Conservation (phyloP, 2,888 invertebrate species). For the Alviniconcha strummeri region DNA sequence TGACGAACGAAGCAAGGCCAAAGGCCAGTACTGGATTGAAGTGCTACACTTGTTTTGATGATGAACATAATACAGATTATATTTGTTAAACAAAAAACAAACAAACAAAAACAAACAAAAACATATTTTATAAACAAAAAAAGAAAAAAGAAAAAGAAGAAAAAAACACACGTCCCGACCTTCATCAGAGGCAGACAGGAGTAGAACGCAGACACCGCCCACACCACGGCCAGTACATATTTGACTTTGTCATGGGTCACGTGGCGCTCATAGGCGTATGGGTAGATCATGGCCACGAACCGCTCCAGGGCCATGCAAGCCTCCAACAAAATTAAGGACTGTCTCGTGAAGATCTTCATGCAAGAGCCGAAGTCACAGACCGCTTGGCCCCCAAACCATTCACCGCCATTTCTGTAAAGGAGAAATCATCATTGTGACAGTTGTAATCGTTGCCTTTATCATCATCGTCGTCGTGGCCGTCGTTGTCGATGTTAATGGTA, state of each 20-base stretch:
- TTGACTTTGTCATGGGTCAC: conserved; percentile 62
- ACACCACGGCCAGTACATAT: conserved; percentile 56
- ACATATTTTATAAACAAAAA: too few relatives aligned
- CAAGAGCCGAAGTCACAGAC: conserved; percentile 72
- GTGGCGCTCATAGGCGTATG: conserved; percentile 66
- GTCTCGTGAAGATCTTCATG: conserved; percentile 70
- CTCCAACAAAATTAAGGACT: conserved; percentile 71
- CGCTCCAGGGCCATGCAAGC: conserved; percentile 72
- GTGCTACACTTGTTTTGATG: too few relatives aligned
- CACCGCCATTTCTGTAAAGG: conserved; percentile 55
- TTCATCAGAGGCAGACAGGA: conserved; percentile 68
- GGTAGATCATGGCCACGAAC: conserved; percentile 66
- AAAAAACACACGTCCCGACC: not conserved
- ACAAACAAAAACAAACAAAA: too few relatives aligned
- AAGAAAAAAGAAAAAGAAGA: too few relatives aligned
- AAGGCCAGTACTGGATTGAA: too few relatives aligned
- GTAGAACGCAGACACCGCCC: conserved; percentile 45
- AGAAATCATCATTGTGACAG: too few relatives aligned
- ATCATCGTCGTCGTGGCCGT: not conserved
- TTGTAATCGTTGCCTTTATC: too few relatives aligned
- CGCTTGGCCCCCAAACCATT: conserved; percentile 67
- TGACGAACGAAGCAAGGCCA: too few relatives aligned
- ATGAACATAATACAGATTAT: too few relatives aligned
- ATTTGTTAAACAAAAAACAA: too few relatives aligned
- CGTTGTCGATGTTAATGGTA: too few relatives aligned